Base-by-base conservation (phyloP, 2,797 vertebrate species). In the Miichthys miiuy region DNA sequence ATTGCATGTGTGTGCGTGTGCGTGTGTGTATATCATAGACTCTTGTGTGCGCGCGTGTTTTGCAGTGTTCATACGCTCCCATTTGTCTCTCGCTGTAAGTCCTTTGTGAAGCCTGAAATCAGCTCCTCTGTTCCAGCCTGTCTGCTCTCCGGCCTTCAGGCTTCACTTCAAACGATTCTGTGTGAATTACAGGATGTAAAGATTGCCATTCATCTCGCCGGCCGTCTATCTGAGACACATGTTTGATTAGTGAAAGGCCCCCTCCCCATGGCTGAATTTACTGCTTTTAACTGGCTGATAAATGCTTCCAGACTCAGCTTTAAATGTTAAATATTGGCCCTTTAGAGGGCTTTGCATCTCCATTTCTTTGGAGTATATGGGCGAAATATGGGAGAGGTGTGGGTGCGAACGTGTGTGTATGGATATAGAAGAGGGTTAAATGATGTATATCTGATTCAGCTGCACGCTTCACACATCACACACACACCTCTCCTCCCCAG, bases 391-490 rank as follows among this genome's bases (percentile, higher is more conserved):
- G 56, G 38, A 76, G 57, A 67, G 61, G 25, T 54, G 75, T 55
- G 77, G 4, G 3, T 41, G 34, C 12, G 61, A 3, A 11, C 23
- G 25, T 51, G 61, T 20, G 55, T 72, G 66, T 47, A 2, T 46
- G n/a, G 51, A 27, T 82, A 63, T 80, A 3, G 6, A 50, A 79
- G 61, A 30, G 70, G 56, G 79, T 87, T 90, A 87, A 90, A 88
- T 81, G 72, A 86, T 86, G 79, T 84, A 63, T 70, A 63, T 85
- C 80, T 82, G 77, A 91, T 88, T 82, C 79, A 80, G 63, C 73
- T 72, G 62, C 80, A 75, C 44, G 6, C 72, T 79, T 41, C 64
- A 68, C 73, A 63, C 55, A 72, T 20, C 51, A 54, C 34, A 51
- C 79, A 54, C 79, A 64, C 76, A 52, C 80, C 54, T 61, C 52